Conservation (phyloP, 2,888 invertebrate genomes). For the Dicroscelio sp. region DNA sequence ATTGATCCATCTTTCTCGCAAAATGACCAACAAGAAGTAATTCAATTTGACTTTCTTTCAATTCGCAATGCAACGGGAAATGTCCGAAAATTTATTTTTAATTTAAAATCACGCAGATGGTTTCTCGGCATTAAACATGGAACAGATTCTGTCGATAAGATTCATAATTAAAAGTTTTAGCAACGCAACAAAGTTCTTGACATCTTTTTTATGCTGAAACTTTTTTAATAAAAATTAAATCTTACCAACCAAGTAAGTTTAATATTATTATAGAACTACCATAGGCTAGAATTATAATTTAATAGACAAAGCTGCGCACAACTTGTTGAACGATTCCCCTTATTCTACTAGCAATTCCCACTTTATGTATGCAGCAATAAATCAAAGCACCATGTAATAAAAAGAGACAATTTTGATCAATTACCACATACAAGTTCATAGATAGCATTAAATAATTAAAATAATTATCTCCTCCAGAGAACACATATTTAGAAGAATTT, state of each 20-base stretch:
- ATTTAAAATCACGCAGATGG: background rate
- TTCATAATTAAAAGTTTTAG: constrained; percentile 68
- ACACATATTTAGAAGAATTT: no score
- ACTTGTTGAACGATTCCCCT: constrained; percentile 46
- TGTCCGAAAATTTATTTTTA: background rate
- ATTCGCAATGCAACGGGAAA: background rate
- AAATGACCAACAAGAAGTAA: no score
- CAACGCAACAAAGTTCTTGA: constrained; percentile 44
- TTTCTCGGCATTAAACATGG: constrained; percentile 21
- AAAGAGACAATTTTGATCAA: constrained; percentile 46
- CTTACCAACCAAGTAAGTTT: constrained; percentile 45
- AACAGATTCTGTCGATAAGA: constrained; percentile 47
- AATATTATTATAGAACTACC: constrained; percentile 52
- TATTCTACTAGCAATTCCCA: constrained; percentile 34
- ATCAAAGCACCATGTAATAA: constrained; percentile 53
- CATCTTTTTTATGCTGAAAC: constrained; percentile 55
- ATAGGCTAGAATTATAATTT: constrained; percentile 59
- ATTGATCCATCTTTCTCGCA: no score
- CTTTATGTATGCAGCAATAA: constrained; percentile 58
- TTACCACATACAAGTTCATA: no score
- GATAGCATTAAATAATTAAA: no score
- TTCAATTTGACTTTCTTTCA: background rate
- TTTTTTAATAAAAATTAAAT: constrained; percentile 71
- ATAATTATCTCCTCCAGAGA: no score
- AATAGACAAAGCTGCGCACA: constrained; percentile 56